Percentiles rank a stretch among this genome's conserved stretches.
Conservation (phyloP, 2,113 vertebrate genomes). For the Cyanistes caeruleus region DNA sequence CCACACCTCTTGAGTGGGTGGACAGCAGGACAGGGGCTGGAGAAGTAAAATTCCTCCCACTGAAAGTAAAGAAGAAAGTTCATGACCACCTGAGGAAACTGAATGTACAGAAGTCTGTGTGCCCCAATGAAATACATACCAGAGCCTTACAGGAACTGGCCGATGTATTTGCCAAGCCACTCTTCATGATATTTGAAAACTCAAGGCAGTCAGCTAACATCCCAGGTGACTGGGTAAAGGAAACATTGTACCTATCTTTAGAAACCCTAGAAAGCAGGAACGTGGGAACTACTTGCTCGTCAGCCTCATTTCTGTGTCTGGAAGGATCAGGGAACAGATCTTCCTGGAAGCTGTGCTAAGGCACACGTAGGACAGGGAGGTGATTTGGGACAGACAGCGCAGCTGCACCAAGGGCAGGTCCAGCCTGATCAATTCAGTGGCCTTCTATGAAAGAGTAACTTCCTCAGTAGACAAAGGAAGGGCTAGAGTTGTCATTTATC, state of each 20-base stretch:
- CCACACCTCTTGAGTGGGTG: no score
- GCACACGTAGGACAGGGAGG: no score
- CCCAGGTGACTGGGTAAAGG: neutral
- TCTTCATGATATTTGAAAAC: neutral
- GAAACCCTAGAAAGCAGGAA: neutral
- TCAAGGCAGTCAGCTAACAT: neutral
- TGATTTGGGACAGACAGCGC: neutral
- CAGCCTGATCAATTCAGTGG: no score
- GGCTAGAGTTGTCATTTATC: neutral
- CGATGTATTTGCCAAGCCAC: neutral
- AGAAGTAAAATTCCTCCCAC: neutral
- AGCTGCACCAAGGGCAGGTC: neutral
- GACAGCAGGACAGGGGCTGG: neutral
- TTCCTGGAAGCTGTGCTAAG: neutral
- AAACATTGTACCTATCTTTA: neutral
- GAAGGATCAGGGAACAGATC: neutral
- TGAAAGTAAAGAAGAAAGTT: neutral
- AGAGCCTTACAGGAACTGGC: no score
- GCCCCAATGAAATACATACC: neutral
- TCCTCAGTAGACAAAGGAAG: neutral
- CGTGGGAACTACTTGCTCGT: neutral
- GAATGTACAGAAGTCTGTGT: neutral
- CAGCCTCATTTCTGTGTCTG: neutral
- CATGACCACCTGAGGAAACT: neutral
- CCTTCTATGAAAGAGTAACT: neutral